phyloP scores from a whole-genome alignment of 2,797 vertebrate species.

The Sebastolobus altivelis region DNA sequence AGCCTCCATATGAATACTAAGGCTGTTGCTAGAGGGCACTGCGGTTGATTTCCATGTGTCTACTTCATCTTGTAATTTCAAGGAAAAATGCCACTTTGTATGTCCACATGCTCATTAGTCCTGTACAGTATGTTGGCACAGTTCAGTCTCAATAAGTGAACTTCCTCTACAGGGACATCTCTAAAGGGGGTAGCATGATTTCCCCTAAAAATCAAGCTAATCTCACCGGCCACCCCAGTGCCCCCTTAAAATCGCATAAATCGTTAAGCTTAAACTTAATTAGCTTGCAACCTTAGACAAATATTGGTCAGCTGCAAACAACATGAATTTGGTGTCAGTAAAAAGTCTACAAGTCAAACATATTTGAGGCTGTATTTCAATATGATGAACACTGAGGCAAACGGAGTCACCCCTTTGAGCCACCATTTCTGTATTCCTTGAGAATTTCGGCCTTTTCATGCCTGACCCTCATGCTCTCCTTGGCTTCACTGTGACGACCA shows the following conservation, averaged over 20 bases:
- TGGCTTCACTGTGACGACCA: slow-evolving; percentile 21
- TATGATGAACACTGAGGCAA: neutral
- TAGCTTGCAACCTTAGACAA: neutral
- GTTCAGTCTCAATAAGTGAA: slow-evolving; percentile 48
- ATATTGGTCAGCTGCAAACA: slow-evolving; percentile 5
- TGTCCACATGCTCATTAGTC: slow-evolving; percentile 6
- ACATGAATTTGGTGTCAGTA: neutral
- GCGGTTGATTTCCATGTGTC: slow-evolving; percentile 41
- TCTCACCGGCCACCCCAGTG: neutral
- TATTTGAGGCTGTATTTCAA: neutral
- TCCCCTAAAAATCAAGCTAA: neutral
- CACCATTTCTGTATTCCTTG: neutral
- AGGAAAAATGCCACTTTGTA: slow-evolving; percentile 41
- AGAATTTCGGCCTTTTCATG: slow-evolving; percentile 7
- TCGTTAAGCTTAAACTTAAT: slow-evolving; percentile 1
- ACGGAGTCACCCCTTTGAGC: slow-evolving; percentile 1
- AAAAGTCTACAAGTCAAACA: slow-evolving; percentile 10
- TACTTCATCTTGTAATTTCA: slow-evolving; percentile 21
- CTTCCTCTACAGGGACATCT: slow-evolving; percentile 8
- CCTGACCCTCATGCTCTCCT: slow-evolving; percentile 7
- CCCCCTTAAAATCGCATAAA: neutral
- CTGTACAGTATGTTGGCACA: slow-evolving; percentile 21
- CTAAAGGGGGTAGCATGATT: neutral
- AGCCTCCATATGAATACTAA: slow-evolving; percentile 35
- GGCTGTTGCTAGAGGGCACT: slow-evolving; percentile 51